A percentile compares a stretch with the other conserved stretches of the same genome.
phyloP scores from a whole-genome alignment of 2,888 invertebrate species.

The Lithophane semibrunnea region DNA sequence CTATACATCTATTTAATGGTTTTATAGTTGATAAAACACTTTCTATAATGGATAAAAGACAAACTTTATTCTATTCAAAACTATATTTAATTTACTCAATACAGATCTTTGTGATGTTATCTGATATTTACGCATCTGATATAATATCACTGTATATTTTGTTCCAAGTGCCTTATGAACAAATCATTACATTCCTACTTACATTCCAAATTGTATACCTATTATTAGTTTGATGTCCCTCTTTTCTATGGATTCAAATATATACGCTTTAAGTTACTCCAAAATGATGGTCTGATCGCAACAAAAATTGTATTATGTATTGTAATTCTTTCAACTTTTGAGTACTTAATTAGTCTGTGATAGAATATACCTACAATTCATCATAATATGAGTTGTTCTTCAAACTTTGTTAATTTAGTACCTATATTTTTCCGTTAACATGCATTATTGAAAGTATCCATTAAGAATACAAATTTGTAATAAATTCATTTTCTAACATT shows the following conservation, averaged over 20 bases:
- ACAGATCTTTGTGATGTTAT: conserved; percentile 62
- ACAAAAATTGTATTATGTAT: conserved; percentile 27
- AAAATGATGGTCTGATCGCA: conserved; percentile 42
- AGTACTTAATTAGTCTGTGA: conserved; percentile 87
- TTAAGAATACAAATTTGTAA: conserved; percentile 89
- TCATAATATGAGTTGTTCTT: conserved; percentile 54
- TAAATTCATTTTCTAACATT: conserved; percentile 88
- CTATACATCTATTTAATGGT: conserved; percentile 83
- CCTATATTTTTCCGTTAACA: conserved; percentile 30
- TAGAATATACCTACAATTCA: conserved; percentile 75
- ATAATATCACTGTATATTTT: conserved; percentile 83
- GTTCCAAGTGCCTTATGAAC: conserved; percentile 90
- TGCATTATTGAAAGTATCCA: conserved; percentile 51
- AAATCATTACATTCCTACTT: conserved; percentile 86
- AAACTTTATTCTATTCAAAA: conserved; percentile 51
- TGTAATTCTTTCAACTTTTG: conserved; percentile 64
- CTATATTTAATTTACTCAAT: conserved; percentile 64
- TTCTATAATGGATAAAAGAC: conserved; percentile 61
- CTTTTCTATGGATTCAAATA: conserved; percentile 22
- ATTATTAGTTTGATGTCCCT: conserved; percentile 28
- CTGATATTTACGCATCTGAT: conserved; percentile 69
- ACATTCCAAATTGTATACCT: conserved; percentile 77
- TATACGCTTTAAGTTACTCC: conserved; percentile 8
- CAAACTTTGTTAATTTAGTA: conserved; percentile 58
- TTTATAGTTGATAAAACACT: conserved; percentile 78